Base-by-base conservation (phyloP, 1,140 invertebrate genomes). In the Chironomus striatipennis region DNA sequence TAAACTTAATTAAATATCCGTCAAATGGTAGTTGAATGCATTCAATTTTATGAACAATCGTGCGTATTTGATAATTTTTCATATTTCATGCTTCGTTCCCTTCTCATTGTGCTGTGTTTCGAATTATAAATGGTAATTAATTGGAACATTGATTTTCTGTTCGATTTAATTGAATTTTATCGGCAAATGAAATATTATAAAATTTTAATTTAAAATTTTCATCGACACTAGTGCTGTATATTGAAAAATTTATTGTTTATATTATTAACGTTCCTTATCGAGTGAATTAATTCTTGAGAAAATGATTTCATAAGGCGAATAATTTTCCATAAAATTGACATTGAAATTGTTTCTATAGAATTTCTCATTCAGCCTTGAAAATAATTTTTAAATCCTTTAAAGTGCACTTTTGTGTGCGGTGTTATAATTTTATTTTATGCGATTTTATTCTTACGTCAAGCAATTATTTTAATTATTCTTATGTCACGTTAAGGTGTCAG, bases 91-190 rank as follows among this genome's bases (percentile, higher is more conserved):
- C 47, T 57, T 57, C 5, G 47, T 15, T 57, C 12, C 12, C 12
- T 5, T 57, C 12, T 57, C 9, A n/a, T 1, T 15, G 47, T n/a
- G 24, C 47, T 57, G 47, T 57, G 12, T 57, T 57, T 34, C 24
- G 24, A 57, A 57, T 57, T 57, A 57, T 57, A n/a, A 57, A 57
- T 57, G 47, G 47, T 57, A 57, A 57, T 57, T 57, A 57, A 57
- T 57, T 57, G 47, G 47, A 57, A 57, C 47, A 57, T 57, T 57
- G 47, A 57, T 57, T 57, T 57, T 57, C 47, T 57, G 47, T 57
- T n/a, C n/a, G n/a, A 15, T 57, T 57, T 57, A 57, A 57, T 57
- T 57, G 47, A 57, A 57, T 57, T 57, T 57, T 57, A 57, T 57
- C 47, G 5, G 47, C 47, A n/a, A 15, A n/a, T 8, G 43, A 47